Percentiles rank a stretch among this genome's conserved stretches.
Conservation (phyloP, 2,113 vertebrate genomes). For the Callithrix jacchus region DNA sequence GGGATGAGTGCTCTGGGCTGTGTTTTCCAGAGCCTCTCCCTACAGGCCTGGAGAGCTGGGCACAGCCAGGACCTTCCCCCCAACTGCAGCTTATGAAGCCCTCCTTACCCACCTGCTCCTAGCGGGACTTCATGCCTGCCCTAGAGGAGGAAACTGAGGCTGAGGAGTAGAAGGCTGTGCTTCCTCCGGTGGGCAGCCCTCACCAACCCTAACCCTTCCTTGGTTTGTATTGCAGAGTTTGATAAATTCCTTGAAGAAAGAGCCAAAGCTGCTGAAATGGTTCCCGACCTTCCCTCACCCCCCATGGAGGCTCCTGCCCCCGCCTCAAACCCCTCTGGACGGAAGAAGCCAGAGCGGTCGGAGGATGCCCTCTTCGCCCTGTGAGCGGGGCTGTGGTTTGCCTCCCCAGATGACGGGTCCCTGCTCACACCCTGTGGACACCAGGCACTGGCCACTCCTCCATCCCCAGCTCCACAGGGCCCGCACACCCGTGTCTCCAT, state of each 20-base stretch:
- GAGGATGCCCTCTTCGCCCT: slow-evolving; percentile 94
- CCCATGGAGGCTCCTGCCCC: slow-evolving; percentile 85
- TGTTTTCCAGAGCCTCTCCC: neutral
- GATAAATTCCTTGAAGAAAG: slow-evolving; percentile 98
- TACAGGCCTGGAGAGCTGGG: neutral
- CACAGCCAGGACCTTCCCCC: neutral
- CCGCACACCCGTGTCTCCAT: slow-evolving; percentile 80
- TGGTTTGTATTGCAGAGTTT: slow-evolving; percentile 89
- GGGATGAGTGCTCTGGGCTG: neutral
- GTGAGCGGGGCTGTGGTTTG: slow-evolving; percentile 82
- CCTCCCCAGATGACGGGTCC: slow-evolving; percentile 44
- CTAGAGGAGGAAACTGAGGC: neutral
- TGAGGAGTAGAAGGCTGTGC: no score
- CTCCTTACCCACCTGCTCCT: neutral
- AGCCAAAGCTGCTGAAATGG: slow-evolving; percentile 96
- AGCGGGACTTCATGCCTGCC: neutral
- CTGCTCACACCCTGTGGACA: slow-evolving; percentile 31
- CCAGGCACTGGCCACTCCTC: slow-evolving; percentile 54
- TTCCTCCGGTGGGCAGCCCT: neutral
- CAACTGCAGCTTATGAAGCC: neutral
- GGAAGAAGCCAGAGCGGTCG: slow-evolving; percentile 90
- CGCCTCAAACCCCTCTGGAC: slow-evolving; percentile 80
- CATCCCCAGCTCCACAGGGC: neutral
- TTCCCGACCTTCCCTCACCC: slow-evolving; percentile 91
- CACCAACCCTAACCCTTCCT: neutral